Conservation (phyloP, 2,113 vertebrate species). For the Psophia crepitans region DNA sequence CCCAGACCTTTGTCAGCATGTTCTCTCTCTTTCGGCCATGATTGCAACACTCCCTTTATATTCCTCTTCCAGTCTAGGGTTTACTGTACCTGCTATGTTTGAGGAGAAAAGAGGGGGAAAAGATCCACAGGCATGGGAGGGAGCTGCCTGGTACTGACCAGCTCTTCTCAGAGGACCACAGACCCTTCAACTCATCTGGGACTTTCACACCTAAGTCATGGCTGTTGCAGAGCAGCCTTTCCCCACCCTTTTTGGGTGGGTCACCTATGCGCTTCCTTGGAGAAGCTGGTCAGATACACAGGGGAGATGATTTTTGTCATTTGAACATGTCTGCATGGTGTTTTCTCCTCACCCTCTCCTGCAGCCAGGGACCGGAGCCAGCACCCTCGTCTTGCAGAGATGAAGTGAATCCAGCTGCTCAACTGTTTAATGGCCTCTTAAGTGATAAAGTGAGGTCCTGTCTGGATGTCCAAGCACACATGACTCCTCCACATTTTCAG, state of each 20-base stretch:
- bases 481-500: neutral
- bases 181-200: neutral
- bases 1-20: neutral
- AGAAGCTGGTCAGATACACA: neutral
- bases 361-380: neutral
- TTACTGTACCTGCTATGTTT: neutral
- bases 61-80: neutral
- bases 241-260: neutral
- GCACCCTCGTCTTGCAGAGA: accelerated
- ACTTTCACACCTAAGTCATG: neutral
- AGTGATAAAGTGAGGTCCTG: neutral
- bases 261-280: neutral
- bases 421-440: neutral
- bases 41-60: neutral
- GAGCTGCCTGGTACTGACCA: neutral
- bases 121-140: neutral
- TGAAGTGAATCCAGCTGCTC: neutral
- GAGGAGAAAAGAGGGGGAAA: neutral
- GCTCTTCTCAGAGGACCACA: neutral
- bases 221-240: neutral
- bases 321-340: accelerated
- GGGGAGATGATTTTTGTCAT: neutral
- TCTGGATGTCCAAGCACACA: neutral
- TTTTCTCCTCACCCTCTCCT: neutral
- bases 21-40: neutral